Base-by-base conservation (phyloP, 2,888 invertebrate species). In the Polyommatus iphigenia region DNA sequence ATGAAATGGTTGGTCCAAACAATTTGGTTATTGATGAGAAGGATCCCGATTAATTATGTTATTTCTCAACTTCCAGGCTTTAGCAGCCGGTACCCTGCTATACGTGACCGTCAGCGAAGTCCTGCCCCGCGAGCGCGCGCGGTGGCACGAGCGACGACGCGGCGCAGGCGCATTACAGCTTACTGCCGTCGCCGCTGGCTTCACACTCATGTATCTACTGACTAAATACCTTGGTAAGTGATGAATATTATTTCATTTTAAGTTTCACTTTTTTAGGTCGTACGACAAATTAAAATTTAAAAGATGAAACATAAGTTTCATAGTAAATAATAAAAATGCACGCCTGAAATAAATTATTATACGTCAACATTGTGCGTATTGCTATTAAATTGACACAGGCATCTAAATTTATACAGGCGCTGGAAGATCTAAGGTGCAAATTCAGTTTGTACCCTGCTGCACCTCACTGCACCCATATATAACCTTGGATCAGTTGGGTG, bases 81-180 rank as follows among this genome's bases (percentile, higher is more conserved):
- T 97, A 71, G 97, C 97, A 7, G 97, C 96, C 0, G 97, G 97
- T 1, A 97, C 97, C 0, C 91, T 97, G 0, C 90, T 97, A 2
- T 97, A 97, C 88, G 97, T 97, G 78, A 96, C 97, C 0, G 96
- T 97, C 0, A 96, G 96, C 84, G 97, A 97, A 88, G 96, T 97
- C 71, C 89, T 97, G 67, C 97, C 97, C 0, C 94, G 97, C 59
- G 97, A 97, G 90, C 94, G 97, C 81, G 96, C 96, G 75, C 94
- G 95, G 80, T 97, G 97, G 96, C 97, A 97, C 86, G 95, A 95
- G 82, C 88, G 89, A 67, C 89, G 89, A 76, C 95, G 94, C 79
- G 85, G 85, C 20, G 96, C 96, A 2, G 97, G 97, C 6, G 84
- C 96, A 50, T 84, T 94, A 1, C 97, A 97, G 87, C 95, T 97